Evolutionary conservation across 1,140 invertebrate species (phyloP).

Genomic region (Oppia nitens): DNA sequence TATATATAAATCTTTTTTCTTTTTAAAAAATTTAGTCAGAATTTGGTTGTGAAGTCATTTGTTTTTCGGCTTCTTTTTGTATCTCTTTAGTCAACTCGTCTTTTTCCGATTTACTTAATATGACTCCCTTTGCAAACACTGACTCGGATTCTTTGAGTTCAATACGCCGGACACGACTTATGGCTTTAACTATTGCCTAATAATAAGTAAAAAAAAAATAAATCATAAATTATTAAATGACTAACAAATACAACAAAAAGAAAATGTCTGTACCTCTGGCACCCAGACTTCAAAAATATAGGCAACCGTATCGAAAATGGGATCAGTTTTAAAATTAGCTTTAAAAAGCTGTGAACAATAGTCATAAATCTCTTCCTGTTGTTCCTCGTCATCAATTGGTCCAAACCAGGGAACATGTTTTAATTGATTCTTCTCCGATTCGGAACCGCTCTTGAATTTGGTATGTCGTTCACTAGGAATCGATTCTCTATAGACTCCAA

Average conservation of each 20-base stretch:
- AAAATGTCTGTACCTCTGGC: constrained; percentile 12
- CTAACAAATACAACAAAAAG: neutral
- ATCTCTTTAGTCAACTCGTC: constrained; percentile 5
- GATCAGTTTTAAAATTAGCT: constrained; percentile 8
- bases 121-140: constrained; percentile 7
- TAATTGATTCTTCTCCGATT: constrained; percentile 1
- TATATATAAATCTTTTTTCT: too few species aligned
- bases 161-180: neutral
- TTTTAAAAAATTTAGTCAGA: neutral
- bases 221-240: neutral
- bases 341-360: constrained; percentile 17
- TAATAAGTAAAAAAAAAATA: neutral
- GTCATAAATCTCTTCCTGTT: constrained; percentile 16
- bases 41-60: neutral
- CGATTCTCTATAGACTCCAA: constrained; percentile 4
- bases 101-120: constrained; percentile 5
- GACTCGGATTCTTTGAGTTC: constrained; percentile 3
- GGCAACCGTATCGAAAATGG: constrained; percentile 7
- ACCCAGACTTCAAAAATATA: constrained; percentile 19
- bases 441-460: constrained; percentile 5
- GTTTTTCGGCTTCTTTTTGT: constrained; percentile 7
- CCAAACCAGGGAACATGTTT: constrained; percentile 15
- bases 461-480: constrained; percentile 8
- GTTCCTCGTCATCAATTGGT: constrained; percentile 17
- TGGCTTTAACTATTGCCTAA: constrained; percentile 9